phyloP scores from a whole-genome alignment of 2,888 invertebrate genomes.

The Auanema freiburgensis region DNA sequence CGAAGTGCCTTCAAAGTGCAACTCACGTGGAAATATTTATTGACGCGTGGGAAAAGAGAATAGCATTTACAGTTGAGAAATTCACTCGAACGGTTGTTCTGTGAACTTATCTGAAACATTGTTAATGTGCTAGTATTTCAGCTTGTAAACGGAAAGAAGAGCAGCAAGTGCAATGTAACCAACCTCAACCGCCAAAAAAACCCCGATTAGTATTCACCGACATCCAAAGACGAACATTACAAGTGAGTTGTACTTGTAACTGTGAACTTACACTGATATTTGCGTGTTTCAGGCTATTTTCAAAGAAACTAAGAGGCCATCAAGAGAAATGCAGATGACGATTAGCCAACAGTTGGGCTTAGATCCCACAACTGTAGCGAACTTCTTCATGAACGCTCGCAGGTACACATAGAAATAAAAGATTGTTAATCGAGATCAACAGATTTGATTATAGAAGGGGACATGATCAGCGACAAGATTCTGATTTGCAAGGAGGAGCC shows the following conservation, averaged over 20 bases:
- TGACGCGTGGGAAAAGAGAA: too few relatives aligned
- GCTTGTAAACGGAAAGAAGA: slow-evolving; percentile 63
- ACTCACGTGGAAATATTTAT: too few relatives aligned
- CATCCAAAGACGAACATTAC: slow-evolving; percentile 98
- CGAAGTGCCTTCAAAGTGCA: too few relatives aligned
- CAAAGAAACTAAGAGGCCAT: slow-evolving; percentile 62
- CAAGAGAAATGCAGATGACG: slow-evolving; percentile 62
- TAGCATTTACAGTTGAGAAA: too few relatives aligned
- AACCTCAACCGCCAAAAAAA: slow-evolving; percentile 74
- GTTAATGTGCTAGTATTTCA: slow-evolving; percentile 26
- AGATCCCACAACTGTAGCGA: slow-evolving; percentile 72
- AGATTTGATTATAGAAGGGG: slow-evolving; percentile 10
- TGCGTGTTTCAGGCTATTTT: slow-evolving; percentile 61
- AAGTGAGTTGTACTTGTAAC: slow-evolving; percentile 26
- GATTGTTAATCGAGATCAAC: background rate
- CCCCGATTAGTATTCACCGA: slow-evolving; percentile 99
- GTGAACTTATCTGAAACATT: background rate
- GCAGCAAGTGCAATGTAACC: slow-evolving; percentile 17
- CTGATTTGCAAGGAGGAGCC: too few relatives aligned
- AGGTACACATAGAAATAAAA: slow-evolving; percentile 71
- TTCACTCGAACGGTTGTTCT: background rate
- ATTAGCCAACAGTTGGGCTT: slow-evolving; percentile 58
- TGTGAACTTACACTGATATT: too few relatives aligned
- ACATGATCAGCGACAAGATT: slow-evolving; percentile 15
- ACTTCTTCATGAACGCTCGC: slow-evolving; percentile 99